These are phyloP conservation scores for Mechanitis messenoides DNA, from an alignment of 2,888 invertebrate species.

Conservation along the genomic window DNA sequence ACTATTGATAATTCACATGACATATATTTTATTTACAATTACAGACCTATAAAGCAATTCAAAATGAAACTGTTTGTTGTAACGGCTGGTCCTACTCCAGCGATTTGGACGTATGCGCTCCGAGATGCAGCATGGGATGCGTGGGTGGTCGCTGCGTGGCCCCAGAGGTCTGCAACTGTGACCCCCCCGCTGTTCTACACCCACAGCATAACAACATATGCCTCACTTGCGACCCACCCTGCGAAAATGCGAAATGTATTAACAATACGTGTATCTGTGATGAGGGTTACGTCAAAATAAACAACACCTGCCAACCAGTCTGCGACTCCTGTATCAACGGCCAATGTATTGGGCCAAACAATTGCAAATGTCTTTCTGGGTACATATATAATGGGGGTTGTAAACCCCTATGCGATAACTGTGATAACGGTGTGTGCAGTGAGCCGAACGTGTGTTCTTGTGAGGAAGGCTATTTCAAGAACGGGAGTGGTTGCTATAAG, in stretches of 20 bases:
- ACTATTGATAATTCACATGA: neutral
- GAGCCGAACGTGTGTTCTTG: conserved; percentile 66
- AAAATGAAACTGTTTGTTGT: conserved; percentile 55
- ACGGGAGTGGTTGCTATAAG: conserved; percentile 33
- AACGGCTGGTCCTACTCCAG: conserved; percentile 59
- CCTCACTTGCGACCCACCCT: conserved; percentile 47
- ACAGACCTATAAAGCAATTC: conserved; percentile 46
- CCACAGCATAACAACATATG: conserved; percentile 50
- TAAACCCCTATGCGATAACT: conserved; percentile 40
- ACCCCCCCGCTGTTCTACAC: conserved; percentile 47
- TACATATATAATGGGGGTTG: conserved; percentile 47
- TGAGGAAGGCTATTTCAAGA: conserved; percentile 44
- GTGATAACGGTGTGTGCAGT: conserved; percentile 46
- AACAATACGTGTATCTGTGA: conserved; percentile 54
- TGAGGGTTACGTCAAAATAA: conserved; percentile 35
- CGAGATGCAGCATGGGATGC: conserved; percentile 71
- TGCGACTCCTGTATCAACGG: conserved; percentile 39
- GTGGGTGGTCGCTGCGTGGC: conserved; percentile 57
- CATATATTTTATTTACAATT: conserved; percentile 24
- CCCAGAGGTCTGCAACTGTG: conserved; percentile 56
- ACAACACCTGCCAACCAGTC: conserved; percentile 32
- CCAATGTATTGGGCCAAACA: conserved; percentile 69
- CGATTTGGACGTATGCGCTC: conserved; percentile 53
- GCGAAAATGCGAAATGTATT: conserved; percentile 51
- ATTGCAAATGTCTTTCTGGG: conserved; percentile 76